Evolutionary conservation across 2,888 invertebrate genomes (phyloP), one percentile per base, ranked within the genome.

Genomic region (Hoplodrina blanda): DNA sequence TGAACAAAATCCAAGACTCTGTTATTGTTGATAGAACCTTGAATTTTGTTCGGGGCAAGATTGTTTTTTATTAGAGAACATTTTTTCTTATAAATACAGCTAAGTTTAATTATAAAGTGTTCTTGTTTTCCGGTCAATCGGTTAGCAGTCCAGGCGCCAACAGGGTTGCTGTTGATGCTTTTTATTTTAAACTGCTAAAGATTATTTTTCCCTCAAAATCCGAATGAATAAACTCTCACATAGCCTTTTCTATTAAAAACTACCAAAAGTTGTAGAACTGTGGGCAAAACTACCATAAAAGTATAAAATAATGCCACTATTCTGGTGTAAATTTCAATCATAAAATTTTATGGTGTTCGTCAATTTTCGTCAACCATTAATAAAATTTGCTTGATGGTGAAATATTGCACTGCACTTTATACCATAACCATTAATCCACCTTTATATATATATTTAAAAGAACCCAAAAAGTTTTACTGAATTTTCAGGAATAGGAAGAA

Each of bases 311-410:
- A 19, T 10, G 25, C 11, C 3, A 10, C 10, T 10, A 44, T 25
- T 33, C 6, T 33, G 11, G n/a, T 73, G 11, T 30, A 30, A 54
- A 73, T 54, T 37, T 13, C 17, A 19, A 68, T 37, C 49, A 73
- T 63, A 20, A 33, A 19, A 44, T 1, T 55, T 44, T 25, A 74
- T 13, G 44, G 17, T 55, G 25, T 37, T 54, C 46, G 54, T 62
- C 37, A 49, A 54, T 73, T 17, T 46, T 70, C 41, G 19, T 62
- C 13, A 37, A 37, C 37, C 33, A 25, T 37, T 46, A n/a, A 50
- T 11, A 15, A 17, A 30, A 73, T 73, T 62, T 37, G 17, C 30
- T 25, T 74, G 37, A 71, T 80, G 44, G 37, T 65, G 37, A 76
- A 65, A 80, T 71, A 80, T 71, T n/a, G 19, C 13, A 55, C 25